These are phyloP conservation scores for Grapholita molesta DNA, from an alignment of 1,140 invertebrate genomes.

Conservation along the genomic window DNA sequence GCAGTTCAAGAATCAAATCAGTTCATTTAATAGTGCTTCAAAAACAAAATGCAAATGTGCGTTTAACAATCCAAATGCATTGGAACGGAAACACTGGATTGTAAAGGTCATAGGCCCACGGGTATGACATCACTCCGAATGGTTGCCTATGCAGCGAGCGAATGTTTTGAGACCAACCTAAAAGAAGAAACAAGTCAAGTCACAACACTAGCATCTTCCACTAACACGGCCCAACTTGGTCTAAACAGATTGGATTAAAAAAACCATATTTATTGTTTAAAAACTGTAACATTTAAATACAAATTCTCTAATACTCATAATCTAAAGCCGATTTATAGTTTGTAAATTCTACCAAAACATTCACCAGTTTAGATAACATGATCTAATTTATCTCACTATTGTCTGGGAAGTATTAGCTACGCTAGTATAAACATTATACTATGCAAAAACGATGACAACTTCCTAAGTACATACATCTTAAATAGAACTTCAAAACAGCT, in stretches of 20 bases:
- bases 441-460: not conserved
- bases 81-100: conserved; percentile 9
- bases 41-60: conserved; percentile 14
- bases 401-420: not conserved
- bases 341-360: not conserved
- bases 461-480: not conserved
- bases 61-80: conserved; percentile 15
- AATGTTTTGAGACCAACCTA: not conserved
- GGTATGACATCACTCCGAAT: conserved; percentile 2
- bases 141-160: not conserved
- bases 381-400: conserved; percentile 7
- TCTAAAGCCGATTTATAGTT: not conserved
- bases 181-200: not conserved
- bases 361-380: not conserved
- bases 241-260: too few relatives aligned
- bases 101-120: conserved; percentile 10
- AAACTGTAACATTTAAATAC: too few relatives aligned
- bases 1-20: not conserved
- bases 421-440: not conserved
- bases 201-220: not conserved
- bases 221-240: too few relatives aligned
- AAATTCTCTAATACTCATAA: not conserved
- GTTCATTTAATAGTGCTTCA: not conserved
- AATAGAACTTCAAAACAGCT: not conserved
- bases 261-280: too few relatives aligned